Percentiles rank a stretch among this genome's conserved stretches.
phyloP scores from a whole-genome alignment of 2,113 vertebrate species.

The Cathartes aura region DNA sequence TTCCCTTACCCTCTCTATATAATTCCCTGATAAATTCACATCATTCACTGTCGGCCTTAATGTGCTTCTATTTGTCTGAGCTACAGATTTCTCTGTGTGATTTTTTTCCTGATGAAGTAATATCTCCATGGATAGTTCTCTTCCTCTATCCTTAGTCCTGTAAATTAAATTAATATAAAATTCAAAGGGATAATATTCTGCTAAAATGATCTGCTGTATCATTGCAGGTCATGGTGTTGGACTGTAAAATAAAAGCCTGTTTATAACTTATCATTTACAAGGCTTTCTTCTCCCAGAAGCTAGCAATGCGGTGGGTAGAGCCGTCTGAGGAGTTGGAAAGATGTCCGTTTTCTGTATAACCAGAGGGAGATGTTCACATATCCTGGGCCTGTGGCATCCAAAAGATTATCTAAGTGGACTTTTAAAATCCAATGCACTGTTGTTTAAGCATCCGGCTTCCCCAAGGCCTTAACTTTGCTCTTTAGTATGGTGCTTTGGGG shows the following conservation, averaged over 20 bases:
- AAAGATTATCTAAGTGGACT: not conserved
- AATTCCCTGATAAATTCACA: conserved; percentile 59
- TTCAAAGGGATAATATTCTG: conserved; percentile 44
- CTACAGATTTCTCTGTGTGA: conserved; percentile 24
- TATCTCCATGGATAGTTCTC: not conserved
- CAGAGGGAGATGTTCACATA: not conserved
- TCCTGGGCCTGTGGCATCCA: not conserved
- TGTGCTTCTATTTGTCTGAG: conserved; percentile 51
- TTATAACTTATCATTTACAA: not conserved
- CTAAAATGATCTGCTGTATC: conserved; percentile 18
- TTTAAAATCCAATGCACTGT: rapidly evolving
- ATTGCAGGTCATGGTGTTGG: conserved; percentile 21
- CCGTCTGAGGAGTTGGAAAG: not conserved
- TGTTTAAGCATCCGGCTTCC: not conserved
- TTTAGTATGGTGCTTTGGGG: not conserved
- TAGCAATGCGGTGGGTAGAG: not conserved
- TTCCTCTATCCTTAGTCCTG: not conserved
- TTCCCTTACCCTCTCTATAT: conserved; percentile 43
- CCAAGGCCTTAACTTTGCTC: not conserved
- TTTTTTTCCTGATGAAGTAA: conserved; percentile 15
- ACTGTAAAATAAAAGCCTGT: conserved; percentile 30
- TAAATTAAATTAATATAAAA: conserved; percentile 56
- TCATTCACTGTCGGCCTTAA: conserved; percentile 48
- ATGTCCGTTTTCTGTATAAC: not conserved
- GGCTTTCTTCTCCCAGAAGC: not conserved